A percentile compares a stretch with the other conserved stretches of the same genome.
Conservation (phyloP, 2,113 vertebrate genomes). For the Carlito syrichta region DNA sequence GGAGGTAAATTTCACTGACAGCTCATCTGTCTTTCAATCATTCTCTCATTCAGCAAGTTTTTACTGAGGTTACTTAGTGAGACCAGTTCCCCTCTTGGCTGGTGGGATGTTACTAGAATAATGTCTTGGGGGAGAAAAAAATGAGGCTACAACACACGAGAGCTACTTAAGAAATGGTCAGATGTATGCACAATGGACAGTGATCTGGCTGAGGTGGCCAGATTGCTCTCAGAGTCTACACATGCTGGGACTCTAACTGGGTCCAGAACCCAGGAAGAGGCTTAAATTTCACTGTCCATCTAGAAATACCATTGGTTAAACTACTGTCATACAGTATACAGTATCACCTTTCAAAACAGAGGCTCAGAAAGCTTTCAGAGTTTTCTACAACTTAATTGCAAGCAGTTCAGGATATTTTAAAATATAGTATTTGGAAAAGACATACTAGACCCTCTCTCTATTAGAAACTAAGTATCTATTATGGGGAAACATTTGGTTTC, state of each 20-base stretch:
- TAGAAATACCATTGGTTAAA: neutral
- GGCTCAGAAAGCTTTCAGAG: neutral
- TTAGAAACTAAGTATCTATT: neutral
- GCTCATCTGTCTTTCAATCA: neutral
- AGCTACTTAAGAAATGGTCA: neutral
- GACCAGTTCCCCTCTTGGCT: neutral
- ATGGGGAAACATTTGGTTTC: neutral
- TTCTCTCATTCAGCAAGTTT: neutral
- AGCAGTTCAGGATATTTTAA: neutral
- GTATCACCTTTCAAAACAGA: neutral
- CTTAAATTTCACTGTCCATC: neutral
- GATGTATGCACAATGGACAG: neutral
- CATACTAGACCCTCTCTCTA: neutral
- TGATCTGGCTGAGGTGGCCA: neutral
- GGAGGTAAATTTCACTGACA: neutral
- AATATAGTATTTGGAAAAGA: neutral
- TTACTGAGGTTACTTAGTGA: neutral
- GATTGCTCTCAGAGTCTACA: neutral
- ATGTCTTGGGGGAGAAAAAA: neutral
- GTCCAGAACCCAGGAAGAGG: neutral
- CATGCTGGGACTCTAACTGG: too few relatives aligned
- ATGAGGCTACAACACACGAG: fast-evolving
- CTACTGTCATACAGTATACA: fast-evolving
- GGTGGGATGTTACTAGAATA: neutral
- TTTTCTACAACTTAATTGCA: neutral